Conservation (phyloP, 2,888 invertebrate genomes). For the Nebria salina region DNA sequence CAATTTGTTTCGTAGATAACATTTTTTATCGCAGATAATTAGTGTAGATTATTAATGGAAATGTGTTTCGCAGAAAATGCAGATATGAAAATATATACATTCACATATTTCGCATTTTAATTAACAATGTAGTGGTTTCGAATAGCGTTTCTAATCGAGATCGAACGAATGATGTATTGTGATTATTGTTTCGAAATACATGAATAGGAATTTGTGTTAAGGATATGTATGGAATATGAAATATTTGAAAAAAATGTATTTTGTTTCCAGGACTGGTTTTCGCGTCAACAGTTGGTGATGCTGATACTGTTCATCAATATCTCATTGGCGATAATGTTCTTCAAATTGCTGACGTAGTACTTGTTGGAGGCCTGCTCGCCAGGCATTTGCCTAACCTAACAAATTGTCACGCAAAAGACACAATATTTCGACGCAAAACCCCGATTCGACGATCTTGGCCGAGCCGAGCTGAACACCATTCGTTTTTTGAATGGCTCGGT, state of each 20-base stretch:
- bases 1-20: constrained; percentile 32
- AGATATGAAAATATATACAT: constrained; percentile 25
- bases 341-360: constrained; percentile 94
- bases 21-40: constrained; percentile 27
- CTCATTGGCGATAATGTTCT: constrained; percentile 93
- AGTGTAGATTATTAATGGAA: constrained; percentile 30
- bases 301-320: constrained; percentile 94
- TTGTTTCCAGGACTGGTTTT: constrained; percentile 90
- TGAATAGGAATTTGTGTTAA: background rate
- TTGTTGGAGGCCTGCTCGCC: constrained; percentile 63
- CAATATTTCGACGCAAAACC: constrained; percentile 11
- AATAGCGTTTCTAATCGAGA: background rate
- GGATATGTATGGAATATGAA: background rate
- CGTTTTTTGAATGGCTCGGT: constrained; percentile 41
- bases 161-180: no score
- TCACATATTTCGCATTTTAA: background rate
- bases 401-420: constrained; percentile 7
- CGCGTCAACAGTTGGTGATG: constrained; percentile 93
- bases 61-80: constrained; percentile 27
- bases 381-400: constrained; percentile 36
- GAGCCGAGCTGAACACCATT: constrained; percentile 38
- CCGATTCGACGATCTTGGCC: constrained; percentile 33
- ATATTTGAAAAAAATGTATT: background rate
- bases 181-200: background rate
- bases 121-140: background rate